Base-by-base conservation (phyloP, 2,888 invertebrate genomes). In the Drosophila pseudotalamancana region DNA sequence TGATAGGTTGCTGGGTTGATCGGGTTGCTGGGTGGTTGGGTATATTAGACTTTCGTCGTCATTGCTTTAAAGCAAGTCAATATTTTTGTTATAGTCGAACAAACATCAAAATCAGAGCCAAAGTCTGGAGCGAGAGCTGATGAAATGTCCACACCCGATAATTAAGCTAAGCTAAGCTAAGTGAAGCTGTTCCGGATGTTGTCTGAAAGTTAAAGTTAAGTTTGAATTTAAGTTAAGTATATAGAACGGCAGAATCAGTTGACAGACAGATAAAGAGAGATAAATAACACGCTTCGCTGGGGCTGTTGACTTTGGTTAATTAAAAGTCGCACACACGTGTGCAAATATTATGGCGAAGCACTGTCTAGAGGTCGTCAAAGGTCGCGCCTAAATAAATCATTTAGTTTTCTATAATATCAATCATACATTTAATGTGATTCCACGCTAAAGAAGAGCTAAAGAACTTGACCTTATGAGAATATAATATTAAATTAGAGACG, bases 231-330 rank as follows among this genome's bases (percentile, higher is more conserved):
- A 49, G 56, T 61, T 60, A 64, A 54, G 62, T 46, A 74, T 69
- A 78, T 72, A 65, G 76, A 71, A 66, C 43, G 32, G 45, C 18
- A 31, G n/a, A 18, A 45, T 29, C 45, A 46, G 21, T 46, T 21
- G 46, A 32, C 46, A 51, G 50, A 59, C 59, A 32, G 14, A 25
- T 25, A 25, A 8, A 25, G 6, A 25, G 6, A 9, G 6, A 25
- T 9, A 29, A 9, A 40, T 35, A 55, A 54, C 68, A 81, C 82
- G 78, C 78, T 62, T 57, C 82, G 70, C 23, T 82, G 75, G 62
- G 61, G 54, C 74, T 80, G 66, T 80, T 80, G 86, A 87, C 88
- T 62, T 60, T 87, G 66, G 72, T 83, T 80, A 80, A 80, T 87
- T 80, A 85, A 85, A 85, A 60, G 53, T 66, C 31, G 54, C 37